Percentiles rank a stretch among this genome's conserved stretches.
These are phyloP conservation scores for Chroicocephalus ridibundus DNA, from an alignment of 2,113 vertebrate species.

Conservation along the genomic window DNA sequence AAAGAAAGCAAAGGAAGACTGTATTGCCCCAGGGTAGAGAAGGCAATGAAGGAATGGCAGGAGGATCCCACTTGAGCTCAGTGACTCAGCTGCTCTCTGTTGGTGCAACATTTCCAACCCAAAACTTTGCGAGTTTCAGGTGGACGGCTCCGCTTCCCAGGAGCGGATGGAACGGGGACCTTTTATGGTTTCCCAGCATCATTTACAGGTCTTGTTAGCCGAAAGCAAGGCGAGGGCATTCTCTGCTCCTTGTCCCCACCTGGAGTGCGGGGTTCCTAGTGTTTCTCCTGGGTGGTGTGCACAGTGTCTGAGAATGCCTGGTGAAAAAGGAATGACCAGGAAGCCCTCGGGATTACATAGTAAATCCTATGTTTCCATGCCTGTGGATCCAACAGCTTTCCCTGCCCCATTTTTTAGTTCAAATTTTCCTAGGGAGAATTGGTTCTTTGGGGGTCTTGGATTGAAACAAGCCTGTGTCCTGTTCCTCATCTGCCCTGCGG, in stretches of 20 bases:
- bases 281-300: background rate
- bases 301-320: background rate
- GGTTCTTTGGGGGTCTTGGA: background rate
- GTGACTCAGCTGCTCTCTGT: conserved; percentile 59
- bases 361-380: background rate
- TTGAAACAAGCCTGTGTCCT: background rate
- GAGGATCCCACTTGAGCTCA: conserved; percentile 7
- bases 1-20: background rate
- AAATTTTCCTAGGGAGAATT: background rate
- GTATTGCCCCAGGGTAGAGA: conserved; percentile 36
- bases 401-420: background rate
- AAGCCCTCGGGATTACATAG: background rate
- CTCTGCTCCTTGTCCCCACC: background rate
- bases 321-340: background rate
- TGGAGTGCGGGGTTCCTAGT: background rate
- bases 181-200: background rate
- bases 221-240: background rate
- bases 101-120: conserved; percentile 21
- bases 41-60: conserved; percentile 11
- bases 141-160: background rate
- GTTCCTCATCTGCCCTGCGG: background rate
- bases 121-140: conserved; percentile 34
- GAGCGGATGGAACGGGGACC: background rate
- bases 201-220: background rate
- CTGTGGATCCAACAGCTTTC: background rate